Evolutionary conservation across 2,797 vertebrate genomes (phyloP).

Genomic region (Anguilla marmorata): DNA sequence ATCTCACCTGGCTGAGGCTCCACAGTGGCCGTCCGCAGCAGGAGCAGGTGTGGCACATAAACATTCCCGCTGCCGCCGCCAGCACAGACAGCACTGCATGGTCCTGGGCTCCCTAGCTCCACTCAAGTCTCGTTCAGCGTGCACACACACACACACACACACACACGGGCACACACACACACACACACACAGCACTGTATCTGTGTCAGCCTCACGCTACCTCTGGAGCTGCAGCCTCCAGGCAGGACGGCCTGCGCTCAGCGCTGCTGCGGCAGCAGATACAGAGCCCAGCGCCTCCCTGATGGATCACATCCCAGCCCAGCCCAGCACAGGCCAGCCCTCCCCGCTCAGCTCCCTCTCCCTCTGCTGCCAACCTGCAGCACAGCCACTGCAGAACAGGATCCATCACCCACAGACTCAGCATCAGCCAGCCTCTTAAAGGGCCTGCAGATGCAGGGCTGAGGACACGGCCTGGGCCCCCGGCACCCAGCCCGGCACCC

Average conservation of each 20-base stretch:
- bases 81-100: neutral
- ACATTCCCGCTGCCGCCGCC: conserved; percentile 7
- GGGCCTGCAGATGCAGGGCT: neutral
- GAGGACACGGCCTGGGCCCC: neutral
- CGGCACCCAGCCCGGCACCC: too few relatives aligned
- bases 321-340: neutral
- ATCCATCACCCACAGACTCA: neutral
- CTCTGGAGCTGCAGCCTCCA: neutral
- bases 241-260: neutral
- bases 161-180: neutral
- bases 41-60: conserved; percentile 20
- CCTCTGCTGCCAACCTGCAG: neutral
- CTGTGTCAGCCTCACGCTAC: neutral
- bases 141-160: neutral
- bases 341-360: neutral
- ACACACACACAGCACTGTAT: conserved; percentile 14
- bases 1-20: conserved; percentile 24
- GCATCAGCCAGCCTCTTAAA: neutral
- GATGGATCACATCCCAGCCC: conserved; percentile 16
- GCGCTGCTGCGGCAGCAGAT: conserved; percentile 14
- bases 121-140: neutral
- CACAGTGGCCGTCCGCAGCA: conserved; percentile 24
- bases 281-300: neutral
- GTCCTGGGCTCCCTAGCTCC: neutral
- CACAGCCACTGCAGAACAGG: neutral